Evolutionary conservation across 2,888 invertebrate genomes (phyloP), one percentile per base, ranked within the genome.

Genomic region (Opisthograptis luteolata): DNA sequence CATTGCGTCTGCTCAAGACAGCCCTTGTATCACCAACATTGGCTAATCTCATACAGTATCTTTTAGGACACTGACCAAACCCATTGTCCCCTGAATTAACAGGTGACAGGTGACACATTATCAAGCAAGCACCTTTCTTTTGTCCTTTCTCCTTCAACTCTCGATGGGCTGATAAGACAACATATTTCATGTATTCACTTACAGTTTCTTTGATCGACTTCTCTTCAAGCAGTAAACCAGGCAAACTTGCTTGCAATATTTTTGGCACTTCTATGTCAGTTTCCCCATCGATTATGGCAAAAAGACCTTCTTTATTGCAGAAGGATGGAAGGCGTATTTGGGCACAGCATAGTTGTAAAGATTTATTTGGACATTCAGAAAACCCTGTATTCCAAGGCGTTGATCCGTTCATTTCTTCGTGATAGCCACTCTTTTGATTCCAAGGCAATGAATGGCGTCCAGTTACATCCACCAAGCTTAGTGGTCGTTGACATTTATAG

Each of bases 311-410:
- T 31, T 93, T 93, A 64, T 95, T 95, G 75, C 95, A 96, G 79
- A 96, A 96, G 1, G 94, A 93, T 8, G 95, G 94, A 51, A 96
- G 88, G 42, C 96, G 92, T 36, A 96, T 92, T 84, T 96, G 96
- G 0, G 95, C 93, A 45, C 96, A 93, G 70, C 94, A 94, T n/a
- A 96, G 79, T 66, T 94, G 94, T 58, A 95, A 92, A 42, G 92
- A 92, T 58, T 92, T 93, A 20, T 96, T 96, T 0, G 96, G 94
- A 7, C 96, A 95, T 87, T 97, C 97, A 0, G 96, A 96, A 80
- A 97, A 97, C 0, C 96, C 97, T 19, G 96, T 92, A 32, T 92
- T 92, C 97, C 97, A 97, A 2, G 95, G 95, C 4, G 93, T 94
- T 4, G 69, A 61, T 1, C 92, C 90, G 50, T 78, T 87, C 49